phyloP scores from a whole-genome alignment of 2,888 invertebrate genomes.

The Anoplius nigerrimus region DNA sequence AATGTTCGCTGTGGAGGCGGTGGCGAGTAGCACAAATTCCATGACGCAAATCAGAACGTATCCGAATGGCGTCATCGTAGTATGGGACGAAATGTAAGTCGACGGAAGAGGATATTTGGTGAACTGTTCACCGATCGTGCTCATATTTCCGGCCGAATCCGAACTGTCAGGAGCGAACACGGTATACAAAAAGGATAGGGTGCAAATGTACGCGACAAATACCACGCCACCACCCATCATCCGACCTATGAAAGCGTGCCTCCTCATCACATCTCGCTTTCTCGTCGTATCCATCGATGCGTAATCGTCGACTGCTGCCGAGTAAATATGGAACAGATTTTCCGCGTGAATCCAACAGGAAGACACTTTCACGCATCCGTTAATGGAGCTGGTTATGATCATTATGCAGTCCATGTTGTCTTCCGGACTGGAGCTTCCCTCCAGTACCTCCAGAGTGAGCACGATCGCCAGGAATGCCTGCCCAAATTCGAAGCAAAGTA shows the following conservation, averaged over 20 bases:
- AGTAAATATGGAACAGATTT: constrained; percentile 17
- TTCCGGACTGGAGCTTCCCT: not conserved
- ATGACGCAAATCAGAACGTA: not conserved
- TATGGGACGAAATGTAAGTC: not conserved
- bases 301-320: constrained; percentile 23
- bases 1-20: not conserved
- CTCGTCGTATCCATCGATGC: constrained; percentile 6
- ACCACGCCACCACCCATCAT: constrained; percentile 12
- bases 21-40: not conserved
- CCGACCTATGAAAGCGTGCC: constrained; percentile 21
- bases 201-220: constrained; percentile 17
- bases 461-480: not conserved
- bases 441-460: not conserved
- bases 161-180: not conserved
- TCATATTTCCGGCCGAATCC: not conserved
- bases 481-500: too few relatives aligned
- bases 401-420: not conserved
- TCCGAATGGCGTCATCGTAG: not conserved
- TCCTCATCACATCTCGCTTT: constrained; percentile 11
- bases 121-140: not conserved
- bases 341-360: not conserved
- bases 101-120: not conserved
- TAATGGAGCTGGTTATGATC: not conserved
- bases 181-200: not conserved
- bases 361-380: too few relatives aligned